Evolutionary conservation across 2,888 invertebrate genomes (phyloP).

Genomic region (Hipparchia semele): DNA sequence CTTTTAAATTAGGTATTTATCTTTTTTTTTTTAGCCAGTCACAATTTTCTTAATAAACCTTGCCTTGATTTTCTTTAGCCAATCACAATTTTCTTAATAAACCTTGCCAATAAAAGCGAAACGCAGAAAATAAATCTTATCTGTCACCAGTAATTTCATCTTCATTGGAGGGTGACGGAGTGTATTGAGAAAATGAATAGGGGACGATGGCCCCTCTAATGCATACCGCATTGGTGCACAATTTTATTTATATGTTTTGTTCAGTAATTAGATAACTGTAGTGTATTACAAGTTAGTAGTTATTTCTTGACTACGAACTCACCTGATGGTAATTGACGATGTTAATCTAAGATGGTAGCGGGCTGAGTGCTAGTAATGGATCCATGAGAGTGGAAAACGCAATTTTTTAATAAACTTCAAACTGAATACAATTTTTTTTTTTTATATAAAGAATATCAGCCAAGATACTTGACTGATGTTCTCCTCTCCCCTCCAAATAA

Average conservation of each 20-base stretch:
- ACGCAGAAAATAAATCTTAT: constrained; percentile 33
- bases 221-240: constrained; percentile 48
- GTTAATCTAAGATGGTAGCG: no score
- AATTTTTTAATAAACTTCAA: no score
- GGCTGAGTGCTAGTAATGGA: no score
- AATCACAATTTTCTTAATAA: constrained; percentile 20
- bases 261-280: constrained; percentile 45
- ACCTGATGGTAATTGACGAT: not conserved
- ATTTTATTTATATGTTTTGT: constrained; percentile 42
- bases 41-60: no score
- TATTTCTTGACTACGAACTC: not conserved
- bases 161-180: constrained; percentile 59
- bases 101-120: constrained; percentile 16
- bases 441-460: no score
- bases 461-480: no score
- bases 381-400: no score
- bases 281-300: no score
- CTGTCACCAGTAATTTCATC: constrained; percentile 33
- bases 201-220: constrained; percentile 50
- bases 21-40: no score
- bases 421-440: no score
- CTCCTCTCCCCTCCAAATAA: no score
- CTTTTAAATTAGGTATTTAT: no score
- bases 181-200: constrained; percentile 64
- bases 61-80: not conserved